Evolutionary conservation across 2,888 invertebrate species (phyloP).

Genomic region (Lycocerus yunnanus): DNA sequence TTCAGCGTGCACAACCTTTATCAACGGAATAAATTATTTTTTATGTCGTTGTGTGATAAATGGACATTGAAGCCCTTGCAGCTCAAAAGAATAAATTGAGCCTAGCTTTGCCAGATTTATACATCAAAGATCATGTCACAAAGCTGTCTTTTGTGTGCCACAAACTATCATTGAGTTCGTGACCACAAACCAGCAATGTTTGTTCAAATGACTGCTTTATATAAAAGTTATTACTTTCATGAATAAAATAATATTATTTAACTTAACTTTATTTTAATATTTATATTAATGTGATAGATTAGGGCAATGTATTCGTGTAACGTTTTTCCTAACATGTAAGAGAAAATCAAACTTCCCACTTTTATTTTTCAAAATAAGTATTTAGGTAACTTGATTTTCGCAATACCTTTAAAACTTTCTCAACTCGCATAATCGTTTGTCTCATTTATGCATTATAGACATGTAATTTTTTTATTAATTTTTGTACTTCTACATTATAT

Average conservation of each 20-base stretch:
- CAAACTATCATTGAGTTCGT: conserved; percentile 31
- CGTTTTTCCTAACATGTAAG: background rate
- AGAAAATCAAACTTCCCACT: background rate
- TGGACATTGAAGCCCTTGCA: conserved; percentile 26
- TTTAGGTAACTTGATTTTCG: background rate
- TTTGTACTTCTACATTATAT: too few relatives aligned
- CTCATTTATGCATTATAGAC: too few relatives aligned
- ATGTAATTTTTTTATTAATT: too few relatives aligned
- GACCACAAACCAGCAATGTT: conserved; percentile 13
- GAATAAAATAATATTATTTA: background rate
- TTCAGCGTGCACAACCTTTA: background rate
- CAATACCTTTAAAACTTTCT: background rate
- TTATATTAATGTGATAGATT: background rate
- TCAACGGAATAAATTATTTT: conserved; percentile 28
- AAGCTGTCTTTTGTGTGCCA: conserved; percentile 36
- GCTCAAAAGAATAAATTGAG: conserved; percentile 35
- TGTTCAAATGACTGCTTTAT: background rate
- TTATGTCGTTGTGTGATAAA: conserved; percentile 27
- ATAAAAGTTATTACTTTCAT: background rate
- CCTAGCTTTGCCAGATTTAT: conserved; percentile 29
- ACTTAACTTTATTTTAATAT: background rate
- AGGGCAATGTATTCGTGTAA: background rate
- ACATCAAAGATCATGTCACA: conserved; percentile 33
- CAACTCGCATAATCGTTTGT: background rate
- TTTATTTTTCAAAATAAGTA: background rate